Conservation (phyloP, 1,140 invertebrate species). For the Pseudomyrmex cubaensis region DNA sequence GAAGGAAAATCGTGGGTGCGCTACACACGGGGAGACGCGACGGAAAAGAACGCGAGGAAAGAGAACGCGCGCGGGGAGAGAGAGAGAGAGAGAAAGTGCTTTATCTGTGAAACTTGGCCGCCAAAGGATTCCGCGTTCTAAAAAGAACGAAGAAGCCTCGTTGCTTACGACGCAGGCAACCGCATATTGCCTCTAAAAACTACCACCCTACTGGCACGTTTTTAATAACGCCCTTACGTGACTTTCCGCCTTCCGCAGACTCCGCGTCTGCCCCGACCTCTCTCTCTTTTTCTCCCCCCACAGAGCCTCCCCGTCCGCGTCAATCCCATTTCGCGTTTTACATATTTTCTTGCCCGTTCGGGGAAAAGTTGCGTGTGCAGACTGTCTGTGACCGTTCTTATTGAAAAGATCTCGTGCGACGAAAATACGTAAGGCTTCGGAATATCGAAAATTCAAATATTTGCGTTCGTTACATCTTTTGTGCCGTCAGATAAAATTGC, state of each 20-base stretch:
- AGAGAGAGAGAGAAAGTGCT: conserved; percentile 21
- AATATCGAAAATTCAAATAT: conserved; percentile 13
- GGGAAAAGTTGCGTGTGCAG: neutral
- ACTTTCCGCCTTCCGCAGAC: conserved; percentile 58
- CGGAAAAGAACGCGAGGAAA: neutral
- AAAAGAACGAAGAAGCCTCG: conserved; percentile 17
- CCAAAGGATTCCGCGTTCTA: conserved; percentile 14
- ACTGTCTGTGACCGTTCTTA: neutral
- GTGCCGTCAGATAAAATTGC: too few relatives aligned
- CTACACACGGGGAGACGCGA: too few relatives aligned
- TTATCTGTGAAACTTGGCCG: conserved; percentile 48
- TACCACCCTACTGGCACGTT: conserved; percentile 74
- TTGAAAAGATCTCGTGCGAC: neutral
- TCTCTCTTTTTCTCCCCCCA: neutral
- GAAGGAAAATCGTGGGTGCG: neutral
- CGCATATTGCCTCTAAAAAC: conserved; percentile 76
- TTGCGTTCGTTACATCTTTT: too few relatives aligned
- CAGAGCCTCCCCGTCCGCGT: conserved; percentile 10
- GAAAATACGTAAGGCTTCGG: neutral
- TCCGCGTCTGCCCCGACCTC: neutral
- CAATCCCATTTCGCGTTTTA: conserved; percentile 49
- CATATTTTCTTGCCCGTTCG: conserved; percentile 24
- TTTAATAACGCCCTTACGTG: conserved; percentile 79
- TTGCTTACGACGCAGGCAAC: conserved; percentile 64
- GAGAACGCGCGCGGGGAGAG: neutral